phyloP scores from a whole-genome alignment of 2,888 invertebrate species.

The Caenorhabditis doughertyi region DNA sequence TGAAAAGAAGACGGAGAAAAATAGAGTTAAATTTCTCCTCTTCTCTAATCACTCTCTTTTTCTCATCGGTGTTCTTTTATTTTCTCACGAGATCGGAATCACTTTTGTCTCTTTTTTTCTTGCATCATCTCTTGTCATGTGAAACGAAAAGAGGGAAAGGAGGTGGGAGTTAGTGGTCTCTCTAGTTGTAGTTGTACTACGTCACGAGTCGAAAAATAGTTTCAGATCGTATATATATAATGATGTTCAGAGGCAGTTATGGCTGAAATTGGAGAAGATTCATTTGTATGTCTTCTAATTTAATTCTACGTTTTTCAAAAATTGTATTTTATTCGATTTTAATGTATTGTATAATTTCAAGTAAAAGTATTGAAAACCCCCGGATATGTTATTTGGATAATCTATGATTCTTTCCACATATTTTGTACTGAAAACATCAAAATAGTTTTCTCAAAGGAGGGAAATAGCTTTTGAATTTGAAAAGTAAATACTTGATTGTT shows the following conservation, averaged over 20 bases:
- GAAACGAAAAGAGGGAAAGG: background rate
- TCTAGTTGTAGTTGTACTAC: slow-evolving; percentile 21
- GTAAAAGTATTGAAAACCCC: no score
- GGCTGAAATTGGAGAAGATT: slow-evolving; percentile 2
- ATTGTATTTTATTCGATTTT: background rate
- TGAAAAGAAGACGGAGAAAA: background rate
- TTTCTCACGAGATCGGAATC: slow-evolving; percentile 35
- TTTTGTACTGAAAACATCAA: no score
- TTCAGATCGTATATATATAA: slow-evolving; percentile 36
- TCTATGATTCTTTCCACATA: no score
- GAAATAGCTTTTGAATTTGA: no score
- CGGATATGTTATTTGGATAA: no score
- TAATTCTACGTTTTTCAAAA: background rate
- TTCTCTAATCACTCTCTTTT: slow-evolving; percentile 9
- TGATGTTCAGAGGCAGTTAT: background rate
- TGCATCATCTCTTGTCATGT: slow-evolving; percentile 48
- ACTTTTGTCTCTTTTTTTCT: slow-evolving; percentile 36
- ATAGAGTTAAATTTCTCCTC: no score
- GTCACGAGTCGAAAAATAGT: slow-evolving; percentile 34
- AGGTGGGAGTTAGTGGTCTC: slow-evolving; percentile 22
- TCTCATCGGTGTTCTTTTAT: slow-evolving; percentile 30
- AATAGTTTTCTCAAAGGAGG: no score
- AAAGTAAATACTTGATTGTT: no score
- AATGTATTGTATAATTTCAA: background rate
- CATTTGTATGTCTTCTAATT: background rate